phyloP scores from a whole-genome alignment of 2,797 vertebrate genomes.

The Silurus lanzhouensis region DNA sequence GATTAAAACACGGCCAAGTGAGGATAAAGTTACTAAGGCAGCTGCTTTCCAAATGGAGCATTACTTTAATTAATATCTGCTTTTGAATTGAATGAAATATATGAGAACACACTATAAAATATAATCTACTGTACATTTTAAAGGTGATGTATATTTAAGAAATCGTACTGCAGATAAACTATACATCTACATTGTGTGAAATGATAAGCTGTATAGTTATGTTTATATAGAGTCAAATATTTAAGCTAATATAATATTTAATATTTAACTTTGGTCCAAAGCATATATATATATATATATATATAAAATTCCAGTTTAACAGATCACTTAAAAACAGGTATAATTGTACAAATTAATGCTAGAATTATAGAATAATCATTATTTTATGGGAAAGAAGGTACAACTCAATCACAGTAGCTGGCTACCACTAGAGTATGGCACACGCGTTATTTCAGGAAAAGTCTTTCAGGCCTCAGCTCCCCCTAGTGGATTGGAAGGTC shows the following conservation, averaged over 20 bases:
- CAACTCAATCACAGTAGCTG: conserved; percentile 59
- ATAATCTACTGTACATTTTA: conserved; percentile 42
- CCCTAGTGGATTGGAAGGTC: conserved; percentile 52
- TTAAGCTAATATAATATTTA: conserved; percentile 10
- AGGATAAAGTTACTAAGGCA: conserved; percentile 20
- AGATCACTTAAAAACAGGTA: conserved; percentile 29
- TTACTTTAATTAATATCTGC: conserved; percentile 9
- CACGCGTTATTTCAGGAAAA: conserved; percentile 56
- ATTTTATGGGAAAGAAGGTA: conserved; percentile 43
- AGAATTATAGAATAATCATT: conserved; percentile 30
- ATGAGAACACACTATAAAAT: conserved; percentile 28
- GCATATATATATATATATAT: neutral
- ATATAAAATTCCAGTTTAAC: neutral
- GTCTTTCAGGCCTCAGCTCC: conserved; percentile 54
- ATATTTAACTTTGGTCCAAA: conserved; percentile 54
- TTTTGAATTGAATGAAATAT: neutral
- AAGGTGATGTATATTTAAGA: conserved; percentile 35
- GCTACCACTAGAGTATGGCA: conserved; percentile 64
- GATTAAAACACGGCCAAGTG: conserved; percentile 9
- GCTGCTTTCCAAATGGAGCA: conserved; percentile 16
- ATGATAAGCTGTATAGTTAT: conserved; percentile 30
- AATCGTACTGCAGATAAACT: conserved; percentile 29
- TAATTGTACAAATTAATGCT: conserved; percentile 34
- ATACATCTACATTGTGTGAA: conserved; percentile 34
- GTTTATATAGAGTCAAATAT: conserved; percentile 17